Evolutionary conservation across 2,113 vertebrate genomes (phyloP).

Genomic region (Haemorhous mexicanus): DNA sequence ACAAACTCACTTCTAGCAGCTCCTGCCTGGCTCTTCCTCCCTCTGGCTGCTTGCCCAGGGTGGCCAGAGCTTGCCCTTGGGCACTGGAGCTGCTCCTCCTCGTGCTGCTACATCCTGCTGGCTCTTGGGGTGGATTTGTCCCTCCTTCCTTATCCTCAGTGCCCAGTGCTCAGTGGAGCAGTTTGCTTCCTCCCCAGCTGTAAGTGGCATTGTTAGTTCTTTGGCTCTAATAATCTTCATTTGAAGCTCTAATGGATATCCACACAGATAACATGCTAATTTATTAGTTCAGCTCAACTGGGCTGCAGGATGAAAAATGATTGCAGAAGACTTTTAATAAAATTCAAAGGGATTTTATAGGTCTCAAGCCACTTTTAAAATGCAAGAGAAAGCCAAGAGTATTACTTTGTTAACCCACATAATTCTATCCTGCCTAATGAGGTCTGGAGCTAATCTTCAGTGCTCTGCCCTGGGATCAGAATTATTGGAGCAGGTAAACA

Average conservation of each 20-base stretch:
- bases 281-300: slow-evolving; percentile 71
- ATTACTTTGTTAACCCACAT: slow-evolving; percentile 69
- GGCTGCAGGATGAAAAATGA: slow-evolving; percentile 67
- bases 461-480: slow-evolving; percentile 50
- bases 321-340: slow-evolving; percentile 65
- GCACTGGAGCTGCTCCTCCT: not conserved
- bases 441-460: slow-evolving; percentile 60
- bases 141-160: not conserved
- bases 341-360: slow-evolving; percentile 72
- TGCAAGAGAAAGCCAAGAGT: slow-evolving; percentile 62
- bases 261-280: slow-evolving; percentile 66
- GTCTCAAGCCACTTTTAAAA: slow-evolving; percentile 74
- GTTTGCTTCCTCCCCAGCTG: not conserved
- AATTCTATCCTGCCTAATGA: slow-evolving; percentile 70
- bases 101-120: not conserved
- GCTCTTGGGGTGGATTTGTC: not conserved
- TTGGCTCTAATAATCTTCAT: slow-evolving; percentile 37
- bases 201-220: not conserved
- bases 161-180: not conserved
- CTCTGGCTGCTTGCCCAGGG: not conserved
- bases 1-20: not conserved
- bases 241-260: slow-evolving; percentile 59
- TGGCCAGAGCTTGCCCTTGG: not conserved
- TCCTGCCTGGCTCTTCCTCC: not conserved
- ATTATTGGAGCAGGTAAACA: slow-evolving; percentile 68